Percentiles rank a stretch among this genome's conserved stretches.
Conservation (phyloP, 2,113 vertebrate genomes). For the Melanerpes formicivorus region DNA sequence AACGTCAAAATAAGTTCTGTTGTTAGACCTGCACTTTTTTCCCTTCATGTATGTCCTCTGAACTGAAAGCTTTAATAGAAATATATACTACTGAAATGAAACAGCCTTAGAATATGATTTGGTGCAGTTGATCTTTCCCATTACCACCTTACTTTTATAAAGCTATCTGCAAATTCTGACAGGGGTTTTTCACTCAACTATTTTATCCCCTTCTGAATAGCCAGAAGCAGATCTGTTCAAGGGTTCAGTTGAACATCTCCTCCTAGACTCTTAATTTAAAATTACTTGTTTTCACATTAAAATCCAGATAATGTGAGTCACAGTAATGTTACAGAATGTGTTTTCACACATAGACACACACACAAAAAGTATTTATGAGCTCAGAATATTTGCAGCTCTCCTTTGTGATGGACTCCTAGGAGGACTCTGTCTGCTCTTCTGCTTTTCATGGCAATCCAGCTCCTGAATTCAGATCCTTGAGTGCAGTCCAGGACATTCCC, state of each 20-base stretch:
- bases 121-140: background rate
- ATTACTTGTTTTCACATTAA: background rate
- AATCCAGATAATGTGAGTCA: background rate
- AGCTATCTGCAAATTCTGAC: background rate
- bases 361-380: background rate
- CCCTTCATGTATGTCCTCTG: background rate
- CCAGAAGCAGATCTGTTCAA: background rate
- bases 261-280: background rate
- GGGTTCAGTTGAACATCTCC: background rate
- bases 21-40: background rate
- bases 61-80: background rate
- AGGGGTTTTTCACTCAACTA: background rate
- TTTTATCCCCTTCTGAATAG: background rate
- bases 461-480: too few relatives aligned
- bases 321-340: background rate
- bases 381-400: background rate
- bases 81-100: background rate
- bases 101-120: background rate
- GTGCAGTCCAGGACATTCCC: too few relatives aligned
- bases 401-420: background rate
- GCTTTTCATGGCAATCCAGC: too few relatives aligned
- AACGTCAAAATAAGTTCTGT: background rate
- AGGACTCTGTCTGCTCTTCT: too few relatives aligned
- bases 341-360: background rate
- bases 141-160: background rate